A percentile compares a stretch with the other conserved stretches of the same genome.
phyloP scores from a whole-genome alignment of 2,797 vertebrate genomes.

The Danionella dracula region DNA sequence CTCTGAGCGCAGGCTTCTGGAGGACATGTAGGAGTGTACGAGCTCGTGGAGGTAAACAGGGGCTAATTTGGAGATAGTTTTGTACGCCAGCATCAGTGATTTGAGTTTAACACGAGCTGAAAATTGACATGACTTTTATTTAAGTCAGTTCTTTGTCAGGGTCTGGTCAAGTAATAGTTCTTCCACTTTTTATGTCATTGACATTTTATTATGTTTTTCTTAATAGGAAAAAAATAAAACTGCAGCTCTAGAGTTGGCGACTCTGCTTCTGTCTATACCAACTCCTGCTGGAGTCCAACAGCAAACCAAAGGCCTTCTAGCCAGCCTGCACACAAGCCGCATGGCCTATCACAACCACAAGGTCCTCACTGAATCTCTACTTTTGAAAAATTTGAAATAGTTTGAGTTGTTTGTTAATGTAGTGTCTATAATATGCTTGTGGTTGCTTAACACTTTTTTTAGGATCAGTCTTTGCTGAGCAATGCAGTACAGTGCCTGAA shows the following conservation, averaged over 20 bases:
- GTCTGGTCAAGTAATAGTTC: no score
- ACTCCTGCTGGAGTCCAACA: conserved; percentile 94
- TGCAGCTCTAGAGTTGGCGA: conserved; percentile 90
- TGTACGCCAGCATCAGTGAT: no score
- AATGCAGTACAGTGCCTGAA: conserved; percentile 95
- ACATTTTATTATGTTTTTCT: neutral
- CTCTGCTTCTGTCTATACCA: conserved; percentile 88
- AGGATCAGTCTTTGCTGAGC: conserved; percentile 96
- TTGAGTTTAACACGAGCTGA: no score
- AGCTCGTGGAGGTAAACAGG: no score
- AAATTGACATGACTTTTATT: no score
- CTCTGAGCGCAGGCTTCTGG: no score
- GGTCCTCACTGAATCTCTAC: conserved; percentile 60
- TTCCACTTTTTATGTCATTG: neutral
- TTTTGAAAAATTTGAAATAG: neutral
- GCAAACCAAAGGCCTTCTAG: conserved; percentile 96
- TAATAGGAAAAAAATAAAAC: conserved; percentile 88
- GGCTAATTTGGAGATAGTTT: no score
- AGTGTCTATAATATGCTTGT: no score
- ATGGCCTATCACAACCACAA: conserved; percentile 98
- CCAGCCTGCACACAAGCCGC: conserved; percentile 93
- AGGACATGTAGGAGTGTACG: no score
- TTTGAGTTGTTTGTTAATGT: no score
- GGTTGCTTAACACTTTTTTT: neutral
- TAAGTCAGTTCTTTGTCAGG: no score